These are phyloP conservation scores for Phataginus tetradactyla DNA, from an alignment of 2,797 vertebrate species.

Conservation along the genomic window DNA sequence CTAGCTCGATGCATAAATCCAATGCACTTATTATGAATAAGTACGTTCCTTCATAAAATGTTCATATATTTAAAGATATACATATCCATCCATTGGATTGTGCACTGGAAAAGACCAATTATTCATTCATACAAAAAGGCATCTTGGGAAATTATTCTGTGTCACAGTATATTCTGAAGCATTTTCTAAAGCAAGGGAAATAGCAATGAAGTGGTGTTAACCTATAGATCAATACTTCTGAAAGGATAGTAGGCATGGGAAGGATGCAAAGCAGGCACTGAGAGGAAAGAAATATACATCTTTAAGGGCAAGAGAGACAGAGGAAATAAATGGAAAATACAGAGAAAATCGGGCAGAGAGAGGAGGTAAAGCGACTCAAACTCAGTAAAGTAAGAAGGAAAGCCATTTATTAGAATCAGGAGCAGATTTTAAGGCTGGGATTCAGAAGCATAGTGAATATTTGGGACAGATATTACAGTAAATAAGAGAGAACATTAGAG, in stretches of 20 bases:
- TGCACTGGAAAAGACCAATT: neutral
- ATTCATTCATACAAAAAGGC: neutral
- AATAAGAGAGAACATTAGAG: neutral
- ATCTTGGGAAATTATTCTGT: neutral
- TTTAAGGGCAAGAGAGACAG: neutral
- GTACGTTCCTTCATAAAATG: neutral
- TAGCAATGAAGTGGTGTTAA: neutral
- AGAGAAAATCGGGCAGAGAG: neutral
- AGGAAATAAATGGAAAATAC: neutral
- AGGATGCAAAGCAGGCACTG: neutral
- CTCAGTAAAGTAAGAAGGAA: neutral
- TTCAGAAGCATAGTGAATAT: neutral
- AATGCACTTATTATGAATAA: neutral
- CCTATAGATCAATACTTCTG: neutral
- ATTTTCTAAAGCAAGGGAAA: neutral
- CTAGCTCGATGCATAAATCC: neutral
- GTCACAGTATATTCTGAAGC: neutral
- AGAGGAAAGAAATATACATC: neutral
- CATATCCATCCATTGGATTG: neutral
- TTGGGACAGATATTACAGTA: neutral
- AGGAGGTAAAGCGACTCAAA: neutral
- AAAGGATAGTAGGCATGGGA: neutral
- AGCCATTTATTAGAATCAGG: neutral
- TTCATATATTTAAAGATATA: neutral
- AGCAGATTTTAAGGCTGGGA: neutral